These are phyloP conservation scores for Dexiosoma caninum DNA, from an alignment of 2,888 invertebrate genomes.

Conservation along the genomic window DNA sequence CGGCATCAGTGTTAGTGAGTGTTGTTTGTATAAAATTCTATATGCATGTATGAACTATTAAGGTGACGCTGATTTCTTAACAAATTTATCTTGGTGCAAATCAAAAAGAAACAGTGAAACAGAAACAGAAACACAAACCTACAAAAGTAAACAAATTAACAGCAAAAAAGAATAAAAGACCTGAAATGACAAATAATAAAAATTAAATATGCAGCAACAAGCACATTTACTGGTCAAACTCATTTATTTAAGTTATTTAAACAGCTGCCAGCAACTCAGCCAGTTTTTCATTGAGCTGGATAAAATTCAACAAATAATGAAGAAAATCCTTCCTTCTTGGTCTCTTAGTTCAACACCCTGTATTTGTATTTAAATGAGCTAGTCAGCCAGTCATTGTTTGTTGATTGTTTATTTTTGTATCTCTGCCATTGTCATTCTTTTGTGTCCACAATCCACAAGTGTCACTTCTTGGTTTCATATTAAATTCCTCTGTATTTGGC, in stretches of 20 bases:
- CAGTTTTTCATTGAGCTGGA: conserved; percentile 16
- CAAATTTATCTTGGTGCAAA: conserved; percentile 57
- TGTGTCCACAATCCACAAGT: conserved; percentile 51
- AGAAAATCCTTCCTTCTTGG: neutral
- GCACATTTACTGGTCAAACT: conserved; percentile 21
- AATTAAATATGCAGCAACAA: conserved; percentile 58
- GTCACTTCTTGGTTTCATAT: conserved; percentile 42
- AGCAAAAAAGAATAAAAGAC: conserved; percentile 12
- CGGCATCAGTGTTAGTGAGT: neutral
- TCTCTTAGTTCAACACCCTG: neutral
- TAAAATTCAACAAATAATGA: too few relatives aligned
- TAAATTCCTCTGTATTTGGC: neutral
- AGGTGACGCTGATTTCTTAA: conserved; percentile 63
- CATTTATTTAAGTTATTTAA: conserved; percentile 14
- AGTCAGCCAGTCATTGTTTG: neutral
- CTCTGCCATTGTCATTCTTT: conserved; percentile 52
- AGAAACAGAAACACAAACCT: conserved; percentile 28
- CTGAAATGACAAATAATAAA: conserved; percentile 56
- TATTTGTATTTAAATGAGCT: conserved; percentile 15
- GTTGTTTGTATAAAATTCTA: neutral
- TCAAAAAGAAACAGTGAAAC: conserved; percentile 53
- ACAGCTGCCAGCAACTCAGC: neutral
- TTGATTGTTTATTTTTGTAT: conserved; percentile 39
- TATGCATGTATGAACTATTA: conserved; percentile 13
- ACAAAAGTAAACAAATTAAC: conserved; percentile 31